These are phyloP conservation scores for Falco berigora DNA, from an alignment of 2,797 vertebrate species.

Conservation along the genomic window DNA sequence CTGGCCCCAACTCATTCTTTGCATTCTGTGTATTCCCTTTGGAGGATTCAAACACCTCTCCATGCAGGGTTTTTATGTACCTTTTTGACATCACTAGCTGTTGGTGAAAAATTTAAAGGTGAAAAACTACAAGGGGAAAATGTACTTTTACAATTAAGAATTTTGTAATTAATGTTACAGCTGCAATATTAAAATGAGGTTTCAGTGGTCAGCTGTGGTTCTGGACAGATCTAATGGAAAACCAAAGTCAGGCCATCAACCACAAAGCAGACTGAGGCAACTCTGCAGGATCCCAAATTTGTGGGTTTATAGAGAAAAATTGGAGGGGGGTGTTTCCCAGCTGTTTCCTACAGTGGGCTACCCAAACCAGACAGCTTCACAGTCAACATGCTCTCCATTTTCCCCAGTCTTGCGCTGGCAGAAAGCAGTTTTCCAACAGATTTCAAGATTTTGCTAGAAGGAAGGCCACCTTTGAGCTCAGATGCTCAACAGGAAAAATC, in stretches of 20 bases:
- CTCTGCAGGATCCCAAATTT: background rate
- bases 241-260: background rate
- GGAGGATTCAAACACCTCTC: background rate
- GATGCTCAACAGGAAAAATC: background rate
- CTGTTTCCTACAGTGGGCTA: background rate
- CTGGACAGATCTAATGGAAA: background rate
- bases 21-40: background rate
- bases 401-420: background rate
- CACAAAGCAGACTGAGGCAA: background rate
- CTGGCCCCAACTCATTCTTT: background rate
- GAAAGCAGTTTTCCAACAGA: background rate
- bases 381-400: background rate
- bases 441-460: background rate
- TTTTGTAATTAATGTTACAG: background rate
- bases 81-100: background rate
- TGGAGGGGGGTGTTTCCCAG: background rate
- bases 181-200: background rate
- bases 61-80: background rate
- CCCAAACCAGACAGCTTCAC: background rate
- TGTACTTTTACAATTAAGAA: background rate
- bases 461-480: background rate
- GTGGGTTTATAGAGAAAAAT: background rate
- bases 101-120: background rate
- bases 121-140: background rate
- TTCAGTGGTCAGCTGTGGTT: background rate